phyloP scores from a whole-genome alignment of 1,140 invertebrate species.

The Acromyrmex charruanus region DNA sequence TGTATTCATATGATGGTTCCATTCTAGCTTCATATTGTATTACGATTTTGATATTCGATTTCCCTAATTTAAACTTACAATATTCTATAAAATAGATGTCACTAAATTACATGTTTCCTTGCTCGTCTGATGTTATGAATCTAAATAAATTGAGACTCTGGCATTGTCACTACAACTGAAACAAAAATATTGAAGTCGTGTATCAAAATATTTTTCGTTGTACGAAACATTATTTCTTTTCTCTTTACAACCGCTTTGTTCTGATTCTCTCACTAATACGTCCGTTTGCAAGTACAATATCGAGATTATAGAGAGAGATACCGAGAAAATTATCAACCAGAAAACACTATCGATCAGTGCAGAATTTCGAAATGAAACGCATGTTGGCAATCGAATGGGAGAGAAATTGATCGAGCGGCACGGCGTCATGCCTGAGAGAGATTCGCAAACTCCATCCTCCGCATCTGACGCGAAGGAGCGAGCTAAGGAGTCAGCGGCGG shows the following conservation, averaged over 20 bases:
- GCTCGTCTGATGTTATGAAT: background rate
- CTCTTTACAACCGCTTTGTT: background rate
- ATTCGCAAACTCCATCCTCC: slow-evolving; percentile 64
- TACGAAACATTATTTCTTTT: background rate
- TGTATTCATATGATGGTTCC: no score
- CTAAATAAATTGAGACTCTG: background rate
- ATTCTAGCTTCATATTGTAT: no score
- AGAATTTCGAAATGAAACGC: slow-evolving; percentile 25
- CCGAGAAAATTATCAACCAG: background rate
- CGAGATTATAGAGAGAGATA: background rate
- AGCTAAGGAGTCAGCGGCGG: slow-evolving; percentile 37
- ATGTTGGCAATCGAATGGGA: background rate
- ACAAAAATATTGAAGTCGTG: background rate
- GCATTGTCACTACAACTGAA: background rate
- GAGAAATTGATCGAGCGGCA: slow-evolving; percentile 50
- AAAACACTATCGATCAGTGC: slow-evolving; percentile 9
- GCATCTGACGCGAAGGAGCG: slow-evolving; percentile 20
- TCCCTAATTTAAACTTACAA: background rate
- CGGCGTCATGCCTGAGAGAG: slow-evolving; percentile 27
- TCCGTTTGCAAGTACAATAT: background rate
- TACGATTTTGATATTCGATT: background rate
- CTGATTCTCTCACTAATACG: slow-evolving; percentile 6
- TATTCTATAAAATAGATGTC: no score
- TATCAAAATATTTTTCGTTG: background rate
- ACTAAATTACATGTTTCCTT: background rate